Conservation (phyloP, 2,797 vertebrate genomes). For the Nothura maculosa region DNA sequence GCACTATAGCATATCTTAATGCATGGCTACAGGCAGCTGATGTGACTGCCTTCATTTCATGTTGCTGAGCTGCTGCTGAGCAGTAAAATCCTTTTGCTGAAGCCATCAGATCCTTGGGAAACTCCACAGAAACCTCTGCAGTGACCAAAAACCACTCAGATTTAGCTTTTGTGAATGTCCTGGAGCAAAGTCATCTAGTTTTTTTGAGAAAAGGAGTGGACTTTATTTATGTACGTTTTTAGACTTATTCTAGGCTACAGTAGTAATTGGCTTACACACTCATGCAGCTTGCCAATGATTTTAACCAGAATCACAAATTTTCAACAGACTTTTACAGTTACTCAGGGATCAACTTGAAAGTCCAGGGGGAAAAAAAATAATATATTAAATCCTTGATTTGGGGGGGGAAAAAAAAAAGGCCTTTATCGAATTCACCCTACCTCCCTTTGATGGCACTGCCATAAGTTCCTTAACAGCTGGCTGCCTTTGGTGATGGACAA, state of each 20-base stretch:
- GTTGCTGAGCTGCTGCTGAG: slow-evolving; percentile 1
- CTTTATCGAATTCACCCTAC: not conserved
- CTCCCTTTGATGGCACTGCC: not conserved
- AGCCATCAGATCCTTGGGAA: slow-evolving; percentile 23
- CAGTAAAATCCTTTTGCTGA: slow-evolving; percentile 29
- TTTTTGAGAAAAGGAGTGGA: not conserved
- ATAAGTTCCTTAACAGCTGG: not conserved
- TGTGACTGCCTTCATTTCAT: slow-evolving; percentile 58
- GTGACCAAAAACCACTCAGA: not conserved
- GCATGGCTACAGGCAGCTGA: slow-evolving; percentile 59
- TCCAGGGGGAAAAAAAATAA: not conserved
- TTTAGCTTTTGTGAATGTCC: not conserved
- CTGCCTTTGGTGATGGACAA: not conserved
- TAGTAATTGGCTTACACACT: not conserved
- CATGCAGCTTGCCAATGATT: not conserved
- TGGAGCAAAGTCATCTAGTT: not conserved
- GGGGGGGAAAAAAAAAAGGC: not conserved
- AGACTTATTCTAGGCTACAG: not conserved
- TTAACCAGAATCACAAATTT: not conserved
- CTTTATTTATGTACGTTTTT: not conserved
- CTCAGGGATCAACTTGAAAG: not conserved
- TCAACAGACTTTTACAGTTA: not conserved
- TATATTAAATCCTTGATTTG: not conserved
- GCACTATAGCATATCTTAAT: slow-evolving; percentile 48
- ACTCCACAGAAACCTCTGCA: slow-evolving; percentile 44